Evolutionary conservation across 2,113 vertebrate genomes (phyloP), one percentile per base, ranked within the genome.

Genomic region (Uropsilus gracilis): DNA sequence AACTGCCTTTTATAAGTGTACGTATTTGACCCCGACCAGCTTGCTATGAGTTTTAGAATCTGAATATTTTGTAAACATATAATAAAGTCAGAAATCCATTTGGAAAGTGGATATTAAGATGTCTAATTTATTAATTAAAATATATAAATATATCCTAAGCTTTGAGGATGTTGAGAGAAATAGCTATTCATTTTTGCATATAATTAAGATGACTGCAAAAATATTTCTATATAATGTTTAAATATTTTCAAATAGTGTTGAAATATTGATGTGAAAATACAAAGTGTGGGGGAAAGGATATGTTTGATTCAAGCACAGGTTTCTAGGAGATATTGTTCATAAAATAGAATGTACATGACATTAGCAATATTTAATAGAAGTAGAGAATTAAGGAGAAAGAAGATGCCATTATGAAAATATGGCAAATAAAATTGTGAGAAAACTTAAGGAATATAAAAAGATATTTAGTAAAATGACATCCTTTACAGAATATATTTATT

Each of bases 241-340:
- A 90, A 73, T 14, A 39, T 37, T 50, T 81, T 64, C 3, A 17
- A 30, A 76, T 61, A 86, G 42, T 55, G n/a, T 46, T 39, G 18
- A 32, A 73, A 59, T 24, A 63, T 39, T 44, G 16, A 14, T 46
- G 18, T 20, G 20, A 3, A 44, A 63, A 63, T 42, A 61, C 24
- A 66, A 96, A 63, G 17, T 53, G 48, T 0, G 39, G 18, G 8
- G 14, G 61, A 90, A 81, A 55, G 61, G 18, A 92, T 37, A 55
- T 4, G 24, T 71, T 22, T 71, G 13, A 13, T 76, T 89, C 11
- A 69, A 71, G 89, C 57, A n/a, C 26, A 80, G 37, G 18, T 7
- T 3, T 59, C 13, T 24, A 37, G 13, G 20, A 9, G 24, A 50
- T 0, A 66, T 12, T 66, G 3, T 4, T 24, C 17, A 18, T 3